Evolutionary conservation across 2,113 vertebrate genomes (phyloP), one percentile per base, ranked within the genome.

Genomic region (Phylloscopus trochiloides): DNA sequence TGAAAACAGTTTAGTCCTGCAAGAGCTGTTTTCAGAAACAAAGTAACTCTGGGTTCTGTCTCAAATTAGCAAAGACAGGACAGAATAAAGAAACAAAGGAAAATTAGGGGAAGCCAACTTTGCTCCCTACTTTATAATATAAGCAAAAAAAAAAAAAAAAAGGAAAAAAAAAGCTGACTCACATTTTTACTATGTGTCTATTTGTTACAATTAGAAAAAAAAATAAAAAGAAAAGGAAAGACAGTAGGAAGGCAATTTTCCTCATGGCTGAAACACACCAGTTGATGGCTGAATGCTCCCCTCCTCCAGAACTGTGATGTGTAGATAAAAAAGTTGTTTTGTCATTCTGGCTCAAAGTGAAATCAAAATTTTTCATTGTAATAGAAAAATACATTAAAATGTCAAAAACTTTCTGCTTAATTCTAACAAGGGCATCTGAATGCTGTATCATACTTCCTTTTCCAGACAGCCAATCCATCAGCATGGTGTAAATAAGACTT

Each of bases 51-150:
- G 47, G 57, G 0, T 76, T 95, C 74, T 85, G 62, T 86, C 90
- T 94, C 90, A 93, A 97, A 77, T 25, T 94, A 90, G 93, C 94
- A 92, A 90, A 96, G 78, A 66, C 17, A 77, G 55, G 81, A 40
- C 31, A 96, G 90, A 93, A 83, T 55, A 93, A 96, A 87, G 71
- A 88, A 87, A 80, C 58, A 75, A 92, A 90, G 85, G 90, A 96
- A 97, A 96, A 93, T 34, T 68, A 96, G 47, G 38, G 87, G 84
- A 92, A 96, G 91, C 16, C 2, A 4, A 36, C 29, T 94, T 92
- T 92, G 62, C 92, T 92, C 72, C 72, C 63, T 94, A 28, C 86
- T 95, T 97, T 80, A 92, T 28, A 79, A 82, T 66, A 88, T 79
- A 34, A 85, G 21, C 12, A 78, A 74, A 74, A 83, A n/a, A n/a